A percentile compares a stretch with the other conserved stretches of the same genome.
Conservation (phyloP, 2,888 invertebrate genomes). For the Polydrusus tereticollis region DNA sequence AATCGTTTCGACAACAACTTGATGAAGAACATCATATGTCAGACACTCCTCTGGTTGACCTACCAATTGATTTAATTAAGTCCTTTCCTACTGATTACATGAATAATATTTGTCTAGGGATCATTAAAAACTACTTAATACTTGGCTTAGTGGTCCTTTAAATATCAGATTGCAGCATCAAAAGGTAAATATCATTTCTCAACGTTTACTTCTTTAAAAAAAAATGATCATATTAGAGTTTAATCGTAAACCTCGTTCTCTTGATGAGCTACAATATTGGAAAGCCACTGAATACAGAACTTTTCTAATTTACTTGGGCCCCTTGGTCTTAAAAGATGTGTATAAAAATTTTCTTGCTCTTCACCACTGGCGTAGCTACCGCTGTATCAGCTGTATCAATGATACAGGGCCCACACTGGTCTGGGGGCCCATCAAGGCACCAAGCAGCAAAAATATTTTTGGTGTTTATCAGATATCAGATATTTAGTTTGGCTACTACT, state of each 20-base stretch:
- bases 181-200: not conserved
- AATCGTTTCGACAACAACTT: conserved; percentile 1
- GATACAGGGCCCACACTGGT: no score
- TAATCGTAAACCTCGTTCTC: conserved; percentile 33
- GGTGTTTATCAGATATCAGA: no score
- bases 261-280: conserved; percentile 28
- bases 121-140: conserved; percentile 45
- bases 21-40: conserved; percentile 16
- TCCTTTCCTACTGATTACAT: conserved; percentile 47
- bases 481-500: no score
- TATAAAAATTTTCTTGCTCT: no score
- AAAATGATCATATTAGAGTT: conserved; percentile 23
- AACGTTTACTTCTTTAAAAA: conserved; percentile 20
- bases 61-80: conserved; percentile 38
- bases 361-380: no score
- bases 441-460: no score
- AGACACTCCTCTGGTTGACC: not conserved
- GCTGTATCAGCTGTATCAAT: no score
- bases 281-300: not conserved
- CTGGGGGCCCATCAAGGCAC: no score
- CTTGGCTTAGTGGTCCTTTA: conserved; percentile 33
- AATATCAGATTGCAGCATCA: not conserved
- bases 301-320: not conserved
- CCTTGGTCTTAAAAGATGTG: not conserved
- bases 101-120: conserved; percentile 49